Evolutionary conservation across 1,140 invertebrate genomes (phyloP).

Genomic region (Bombyx mori): ASM3026992v2 NC_085110.1:4099001-4099500

Average conservation of each 20-base stretch:
- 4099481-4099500: conserved; percentile 42
- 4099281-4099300: no score
- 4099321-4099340: no score
- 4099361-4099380: background rate
- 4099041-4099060: conserved; percentile 28
- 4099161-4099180: conserved; percentile 10
- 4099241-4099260: no score
- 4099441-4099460: no score
- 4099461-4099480: conserved; percentile 18
- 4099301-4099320: no score
- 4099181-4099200: conserved; percentile 3
- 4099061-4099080: conserved; percentile 23
- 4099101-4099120: conserved; percentile 54
- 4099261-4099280: no score
- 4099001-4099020: conserved; percentile 35
- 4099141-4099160: background rate
- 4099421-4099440: no score
- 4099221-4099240: conserved; percentile 3
- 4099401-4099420: no score
- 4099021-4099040: conserved; percentile 38
- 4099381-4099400: no score
- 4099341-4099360: background rate
- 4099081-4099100: conserved; percentile 44
- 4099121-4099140: conserved; percentile 1
- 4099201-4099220: background rate